phyloP scores from a whole-genome alignment of 2,888 invertebrate species.

The Lysandra bellargus region DNA sequence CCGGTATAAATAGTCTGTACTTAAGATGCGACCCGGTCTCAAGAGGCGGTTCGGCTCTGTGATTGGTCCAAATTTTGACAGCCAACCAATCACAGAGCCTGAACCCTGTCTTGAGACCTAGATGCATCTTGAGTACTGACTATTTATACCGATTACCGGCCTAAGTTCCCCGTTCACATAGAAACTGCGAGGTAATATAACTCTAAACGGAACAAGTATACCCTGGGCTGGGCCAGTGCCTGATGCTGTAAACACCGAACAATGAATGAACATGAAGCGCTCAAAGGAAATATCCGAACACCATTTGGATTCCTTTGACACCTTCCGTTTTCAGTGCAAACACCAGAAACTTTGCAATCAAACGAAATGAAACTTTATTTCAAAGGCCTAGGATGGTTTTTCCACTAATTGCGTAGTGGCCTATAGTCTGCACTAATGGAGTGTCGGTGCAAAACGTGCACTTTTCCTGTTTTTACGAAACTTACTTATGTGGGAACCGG shows the following conservation, averaged over 20 bases:
- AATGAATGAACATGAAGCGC: constrained; percentile 14
- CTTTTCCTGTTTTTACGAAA: constrained; percentile 14
- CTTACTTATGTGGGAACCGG: constrained; percentile 6
- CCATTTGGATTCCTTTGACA: constrained; percentile 23
- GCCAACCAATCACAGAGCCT: no score
- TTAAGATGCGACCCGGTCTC: no score
- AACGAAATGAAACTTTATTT: background rate
- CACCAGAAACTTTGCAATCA: background rate
- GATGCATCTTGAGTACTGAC: no score
- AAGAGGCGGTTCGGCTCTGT: no score
- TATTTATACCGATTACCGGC: no score
- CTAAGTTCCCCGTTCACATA: no score
- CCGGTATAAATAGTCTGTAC: no score
- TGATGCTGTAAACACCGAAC: background rate
- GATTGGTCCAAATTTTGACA: no score
- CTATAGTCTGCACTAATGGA: constrained; percentile 12
- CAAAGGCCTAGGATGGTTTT: background rate
- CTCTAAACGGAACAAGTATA: no score
- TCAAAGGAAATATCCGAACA: constrained; percentile 27
- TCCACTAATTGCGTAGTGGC: background rate
- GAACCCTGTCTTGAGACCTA: no score
- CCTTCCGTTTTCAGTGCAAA: constrained; percentile 3
- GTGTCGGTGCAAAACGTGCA: constrained; percentile 13
- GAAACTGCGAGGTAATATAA: no score
- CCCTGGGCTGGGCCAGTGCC: no score